A percentile compares a stretch with the other conserved stretches of the same genome.
Evolutionary conservation across 2,113 vertebrate species (phyloP).

Genomic region (Panurus biarmicus): DNA sequence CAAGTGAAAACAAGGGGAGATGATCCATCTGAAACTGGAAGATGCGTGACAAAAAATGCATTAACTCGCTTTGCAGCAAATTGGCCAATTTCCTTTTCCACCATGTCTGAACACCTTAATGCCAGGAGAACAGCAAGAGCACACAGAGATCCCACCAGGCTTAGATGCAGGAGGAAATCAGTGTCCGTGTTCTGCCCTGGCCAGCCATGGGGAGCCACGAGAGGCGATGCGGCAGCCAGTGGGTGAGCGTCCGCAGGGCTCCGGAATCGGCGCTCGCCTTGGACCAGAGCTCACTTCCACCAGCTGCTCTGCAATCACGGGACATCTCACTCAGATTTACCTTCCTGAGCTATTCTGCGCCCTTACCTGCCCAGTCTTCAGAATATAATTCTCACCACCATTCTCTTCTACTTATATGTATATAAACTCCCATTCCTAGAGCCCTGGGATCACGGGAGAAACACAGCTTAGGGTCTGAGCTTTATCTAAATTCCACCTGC

Average conservation of each 20-base stretch:
- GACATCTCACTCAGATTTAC: background rate
- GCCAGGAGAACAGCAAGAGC: background rate
- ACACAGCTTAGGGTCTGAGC: background rate
- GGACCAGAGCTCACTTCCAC: background rate
- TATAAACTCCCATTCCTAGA: background rate
- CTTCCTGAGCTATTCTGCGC: background rate
- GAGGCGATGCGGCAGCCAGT: background rate
- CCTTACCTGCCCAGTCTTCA: background rate
- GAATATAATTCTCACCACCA: background rate
- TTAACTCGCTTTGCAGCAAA: background rate
- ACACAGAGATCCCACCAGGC: background rate
- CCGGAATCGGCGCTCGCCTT: background rate
- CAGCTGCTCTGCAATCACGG: background rate
- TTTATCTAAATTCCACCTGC: background rate
- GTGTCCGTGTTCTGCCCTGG: background rate
- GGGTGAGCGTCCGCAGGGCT: background rate
- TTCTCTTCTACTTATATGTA: background rate
- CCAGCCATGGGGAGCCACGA: fast-evolving
- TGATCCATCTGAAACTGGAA: background rate
- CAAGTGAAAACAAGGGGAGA: background rate
- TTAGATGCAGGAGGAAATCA: background rate
- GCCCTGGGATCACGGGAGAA: background rate
- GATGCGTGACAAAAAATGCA: background rate
- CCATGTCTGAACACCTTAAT: background rate
- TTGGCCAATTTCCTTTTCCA: background rate